These are phyloP conservation scores for Halcyon malimbica DNA, from an alignment of 2,113 vertebrate genomes.

Conservation along the genomic window DNA sequence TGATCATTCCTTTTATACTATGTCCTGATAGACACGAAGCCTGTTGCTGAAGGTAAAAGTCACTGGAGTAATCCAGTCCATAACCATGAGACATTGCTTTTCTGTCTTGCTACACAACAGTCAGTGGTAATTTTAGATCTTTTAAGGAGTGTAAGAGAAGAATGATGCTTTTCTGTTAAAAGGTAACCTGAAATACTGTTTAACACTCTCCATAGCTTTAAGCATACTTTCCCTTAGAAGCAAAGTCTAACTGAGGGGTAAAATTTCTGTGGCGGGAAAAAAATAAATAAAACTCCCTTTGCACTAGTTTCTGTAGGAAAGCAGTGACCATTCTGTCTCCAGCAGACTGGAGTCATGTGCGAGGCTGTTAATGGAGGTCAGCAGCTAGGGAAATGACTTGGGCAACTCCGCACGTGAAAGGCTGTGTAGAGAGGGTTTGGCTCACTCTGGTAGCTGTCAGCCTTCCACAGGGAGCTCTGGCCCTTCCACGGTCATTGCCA, in stretches of 20 bases:
- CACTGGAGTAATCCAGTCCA: constrained; percentile 56
- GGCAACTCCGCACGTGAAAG: accelerated
- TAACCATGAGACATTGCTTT: constrained; percentile 22
- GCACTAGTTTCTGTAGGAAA: not conserved
- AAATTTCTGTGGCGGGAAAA: not conserved
- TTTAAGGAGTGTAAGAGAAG: not conserved
- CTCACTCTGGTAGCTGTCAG: not conserved
- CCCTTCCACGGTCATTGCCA: not conserved
- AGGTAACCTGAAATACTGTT: not conserved
- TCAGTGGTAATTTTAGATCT: not conserved
- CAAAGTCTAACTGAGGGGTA: not conserved
- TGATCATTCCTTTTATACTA: constrained; percentile 74
- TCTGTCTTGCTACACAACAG: not conserved
- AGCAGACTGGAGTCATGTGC: not conserved
- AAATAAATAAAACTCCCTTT: not conserved
- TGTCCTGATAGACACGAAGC: constrained; percentile 63
- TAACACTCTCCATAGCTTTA: not conserved
- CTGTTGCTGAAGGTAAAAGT: constrained; percentile 68
- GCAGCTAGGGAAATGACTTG: not conserved
- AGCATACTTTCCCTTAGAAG: not conserved
- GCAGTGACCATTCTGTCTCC: not conserved
- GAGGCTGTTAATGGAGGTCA: not conserved
- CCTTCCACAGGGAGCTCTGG: accelerated
- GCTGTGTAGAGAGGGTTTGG: not conserved
- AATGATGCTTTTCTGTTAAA: not conserved